Conservation (phyloP, 2,113 vertebrate genomes). For the Alethe diademata region DNA sequence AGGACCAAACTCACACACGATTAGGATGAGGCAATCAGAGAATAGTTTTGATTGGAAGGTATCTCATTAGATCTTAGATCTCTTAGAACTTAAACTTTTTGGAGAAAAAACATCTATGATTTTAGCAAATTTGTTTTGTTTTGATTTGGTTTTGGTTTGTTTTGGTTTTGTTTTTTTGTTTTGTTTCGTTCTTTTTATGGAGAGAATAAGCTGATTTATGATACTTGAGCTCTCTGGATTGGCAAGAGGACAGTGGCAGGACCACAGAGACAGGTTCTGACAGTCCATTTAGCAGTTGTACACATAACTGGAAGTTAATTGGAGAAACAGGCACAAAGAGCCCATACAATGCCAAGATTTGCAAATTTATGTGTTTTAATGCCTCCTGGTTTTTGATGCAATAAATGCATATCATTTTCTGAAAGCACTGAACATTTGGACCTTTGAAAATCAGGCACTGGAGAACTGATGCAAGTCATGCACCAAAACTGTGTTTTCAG, state of each 20-base stretch:
- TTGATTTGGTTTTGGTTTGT: neutral
- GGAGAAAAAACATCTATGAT: accelerated
- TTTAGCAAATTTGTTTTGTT: neutral
- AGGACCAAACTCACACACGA: neutral
- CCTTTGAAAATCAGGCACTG: neutral
- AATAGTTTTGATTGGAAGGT: neutral
- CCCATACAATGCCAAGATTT: neutral
- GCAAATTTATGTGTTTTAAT: neutral
- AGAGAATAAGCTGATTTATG: neutral
- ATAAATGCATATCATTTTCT: neutral
- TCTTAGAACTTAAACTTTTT: neutral
- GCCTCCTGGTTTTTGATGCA: neutral
- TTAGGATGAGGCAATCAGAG: neutral
- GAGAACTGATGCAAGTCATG: neutral
- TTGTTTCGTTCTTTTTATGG: neutral
- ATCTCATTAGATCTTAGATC: neutral
- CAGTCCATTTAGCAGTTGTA: neutral
- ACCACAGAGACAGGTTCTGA: neutral
- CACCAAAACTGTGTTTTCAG: neutral
- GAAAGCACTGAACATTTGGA: neutral
- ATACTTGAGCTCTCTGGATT: neutral
- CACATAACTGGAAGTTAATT: neutral
- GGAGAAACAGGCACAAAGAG: neutral
- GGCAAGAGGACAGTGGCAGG: neutral
- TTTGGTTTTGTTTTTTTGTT: too few relatives aligned